phyloP scores from a whole-genome alignment of 2,797 vertebrate genomes.

The Propithecus deckenii region DNA sequence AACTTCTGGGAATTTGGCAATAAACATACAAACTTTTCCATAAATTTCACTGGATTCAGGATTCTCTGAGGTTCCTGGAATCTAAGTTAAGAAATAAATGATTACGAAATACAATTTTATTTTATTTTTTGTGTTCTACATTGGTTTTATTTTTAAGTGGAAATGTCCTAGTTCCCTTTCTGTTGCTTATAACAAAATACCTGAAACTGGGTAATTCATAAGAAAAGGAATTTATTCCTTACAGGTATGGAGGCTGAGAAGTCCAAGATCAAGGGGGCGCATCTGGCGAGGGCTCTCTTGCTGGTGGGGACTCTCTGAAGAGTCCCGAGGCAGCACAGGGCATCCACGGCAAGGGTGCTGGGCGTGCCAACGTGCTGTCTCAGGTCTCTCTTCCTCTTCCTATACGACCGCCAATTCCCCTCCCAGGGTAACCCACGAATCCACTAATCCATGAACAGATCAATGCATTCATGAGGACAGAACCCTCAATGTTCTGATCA shows the following conservation, averaged over 20 bases:
- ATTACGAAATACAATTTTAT: not conserved
- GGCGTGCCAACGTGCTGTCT: not conserved
- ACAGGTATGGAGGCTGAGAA: not conserved
- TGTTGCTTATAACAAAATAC: not conserved
- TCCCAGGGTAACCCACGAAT: too few species aligned
- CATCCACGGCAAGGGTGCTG: not conserved
- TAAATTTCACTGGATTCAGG: not conserved
- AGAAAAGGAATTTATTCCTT: not conserved
- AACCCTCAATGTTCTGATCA: not conserved
- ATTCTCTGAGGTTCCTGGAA: not conserved
- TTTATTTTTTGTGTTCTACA: not conserved
- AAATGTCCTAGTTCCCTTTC: not conserved
- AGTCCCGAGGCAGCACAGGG: not conserved
- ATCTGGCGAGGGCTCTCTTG: not conserved
- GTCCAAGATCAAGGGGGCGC: not conserved
- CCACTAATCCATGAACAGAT: not conserved
- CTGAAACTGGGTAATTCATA: not conserved
- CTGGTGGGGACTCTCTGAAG: not conserved
- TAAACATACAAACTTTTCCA: not conserved
- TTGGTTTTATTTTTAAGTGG: not conserved
- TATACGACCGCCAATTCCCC: not conserved
- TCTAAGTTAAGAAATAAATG: conserved; percentile 16
- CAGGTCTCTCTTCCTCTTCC: not conserved
- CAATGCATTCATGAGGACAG: not conserved
- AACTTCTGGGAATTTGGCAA: not conserved